Percentiles rank a stretch among this genome's conserved stretches.
These are phyloP conservation scores for Drosophila busckii DNA, from an alignment of 1,140 invertebrate genomes.

Conservation along the genomic window DNA sequence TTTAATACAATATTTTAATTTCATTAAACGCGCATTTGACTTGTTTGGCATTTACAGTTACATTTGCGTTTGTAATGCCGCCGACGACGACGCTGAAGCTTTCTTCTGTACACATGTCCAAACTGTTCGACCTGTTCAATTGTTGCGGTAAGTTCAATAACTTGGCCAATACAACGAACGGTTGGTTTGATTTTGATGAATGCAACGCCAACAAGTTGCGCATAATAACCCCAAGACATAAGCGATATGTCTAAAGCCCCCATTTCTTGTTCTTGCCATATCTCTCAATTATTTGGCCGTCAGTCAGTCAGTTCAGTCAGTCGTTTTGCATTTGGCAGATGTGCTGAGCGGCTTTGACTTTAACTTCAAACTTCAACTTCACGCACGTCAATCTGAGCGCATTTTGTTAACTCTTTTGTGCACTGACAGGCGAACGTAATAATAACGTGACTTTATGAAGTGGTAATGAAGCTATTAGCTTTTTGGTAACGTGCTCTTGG, in stretches of 20 bases:
- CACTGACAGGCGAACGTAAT: slow-evolving; percentile 49
- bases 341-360: slow-evolving; percentile 14
- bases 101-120: slow-evolving; percentile 60
- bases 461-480: slow-evolving; percentile 72
- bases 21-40: slow-evolving; percentile 30
- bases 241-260: slow-evolving; percentile 58
- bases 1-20: slow-evolving; percentile 64
- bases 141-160: slow-evolving; percentile 7
- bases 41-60: slow-evolving; percentile 55
- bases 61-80: slow-evolving; percentile 33
- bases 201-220: slow-evolving; percentile 65
- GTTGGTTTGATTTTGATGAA: slow-evolving; percentile 62
- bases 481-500: slow-evolving; percentile 26
- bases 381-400: slow-evolving; percentile 22
- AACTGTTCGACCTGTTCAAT: slow-evolving; percentile 29
- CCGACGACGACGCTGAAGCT: slow-evolving; percentile 24
- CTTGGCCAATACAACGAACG: slow-evolving; percentile 1
- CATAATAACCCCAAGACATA: slow-evolving; percentile 59
- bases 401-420: neutral
- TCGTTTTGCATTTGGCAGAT: slow-evolving; percentile 50
- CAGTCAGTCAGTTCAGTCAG: too few species aligned
- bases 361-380: slow-evolving; percentile 14
- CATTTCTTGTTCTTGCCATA: slow-evolving; percentile 43
- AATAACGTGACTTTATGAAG: slow-evolving; percentile 76
- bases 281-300: slow-evolving; percentile 63